Evolutionary conservation across 1,140 invertebrate species (phyloP), one percentile per base, ranked within the genome.

Genomic region (Notospermus geniculatus): DNA sequence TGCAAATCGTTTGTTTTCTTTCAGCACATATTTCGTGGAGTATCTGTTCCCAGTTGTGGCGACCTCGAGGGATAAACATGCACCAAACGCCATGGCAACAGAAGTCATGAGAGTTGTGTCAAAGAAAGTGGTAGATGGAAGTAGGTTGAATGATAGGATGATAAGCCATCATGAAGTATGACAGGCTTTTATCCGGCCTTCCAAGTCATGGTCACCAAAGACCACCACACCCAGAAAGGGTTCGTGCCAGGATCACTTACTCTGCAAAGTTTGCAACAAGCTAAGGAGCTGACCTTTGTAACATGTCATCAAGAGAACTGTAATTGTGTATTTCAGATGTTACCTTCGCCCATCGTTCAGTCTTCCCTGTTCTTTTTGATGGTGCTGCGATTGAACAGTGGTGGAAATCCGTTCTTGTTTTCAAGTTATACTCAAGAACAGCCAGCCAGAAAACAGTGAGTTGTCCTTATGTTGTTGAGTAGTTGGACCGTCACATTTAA

Each of bases 41-140:
- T 81, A 81, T 63, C 78, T 80, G 71, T 81, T 81, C 66, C 80
- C 80, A 22, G 79, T 81, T 7, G 77, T 79, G 22, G 76, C 78
- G 32, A 72, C 72, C 28, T 75, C 75, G 19, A 67, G 74, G 53
- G 78, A 80, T 60, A 78, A 74, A 69, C 69, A 74, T 57, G 65
- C 73, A 45, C 69, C 73, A 25, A 80, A 76, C 66, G 68, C 78
- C 59, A 74, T 78, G 71, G 77, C 80, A 62, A 81, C 78, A 45
- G 79, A 81, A 57, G 74, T 79, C 11, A 79, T 79, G 70, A 68
- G 78, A 45, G 75, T 77, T 2, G 74, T 71, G 17, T 80, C 79
- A 27, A 78, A 78, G 64, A 73, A 75, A 68, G 65, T 78, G 1
- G 72, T 70, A 43, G 67, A 74, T 68, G 71, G 70, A 64, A 71